phyloP scores from a whole-genome alignment of 1,140 invertebrate species.

The Habropoda laboriosa region DNA sequence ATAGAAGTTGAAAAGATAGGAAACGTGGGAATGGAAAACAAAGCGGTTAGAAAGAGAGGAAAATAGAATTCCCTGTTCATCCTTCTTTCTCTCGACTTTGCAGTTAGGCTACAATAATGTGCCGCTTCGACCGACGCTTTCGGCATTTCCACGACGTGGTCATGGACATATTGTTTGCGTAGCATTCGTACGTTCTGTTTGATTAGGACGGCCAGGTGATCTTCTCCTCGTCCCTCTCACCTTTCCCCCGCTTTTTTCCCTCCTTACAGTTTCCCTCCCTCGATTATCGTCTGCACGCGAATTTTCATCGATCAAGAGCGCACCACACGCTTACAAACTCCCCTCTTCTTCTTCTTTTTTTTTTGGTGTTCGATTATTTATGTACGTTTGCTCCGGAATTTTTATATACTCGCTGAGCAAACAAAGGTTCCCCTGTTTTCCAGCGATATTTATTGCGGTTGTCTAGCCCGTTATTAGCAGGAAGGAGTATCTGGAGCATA shows the following conservation, averaged over 20 bases:
- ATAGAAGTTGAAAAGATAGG: constrained; percentile 11
- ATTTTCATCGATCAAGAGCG: constrained; percentile 37
- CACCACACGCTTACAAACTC: background rate
- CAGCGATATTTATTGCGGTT: background rate
- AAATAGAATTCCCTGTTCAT: constrained; percentile 15
- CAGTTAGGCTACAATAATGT: constrained; percentile 50
- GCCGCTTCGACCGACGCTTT: constrained; percentile 50
- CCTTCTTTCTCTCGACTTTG: constrained; percentile 40
- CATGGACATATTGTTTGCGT: constrained; percentile 69
- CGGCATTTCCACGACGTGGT: constrained; percentile 64
- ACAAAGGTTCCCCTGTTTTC: background rate
- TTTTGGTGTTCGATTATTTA: background rate
- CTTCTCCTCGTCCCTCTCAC: constrained; percentile 36
- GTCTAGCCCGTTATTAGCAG: background rate
- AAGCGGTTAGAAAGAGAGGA: constrained; percentile 17
- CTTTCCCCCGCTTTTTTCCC: constrained; percentile 53
- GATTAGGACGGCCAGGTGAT: constrained; percentile 80
- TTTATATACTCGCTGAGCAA: background rate
- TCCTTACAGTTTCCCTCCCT: constrained; percentile 63
- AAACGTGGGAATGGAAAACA: constrained; percentile 70
- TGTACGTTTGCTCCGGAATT: background rate
- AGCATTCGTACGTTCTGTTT: constrained; percentile 76
- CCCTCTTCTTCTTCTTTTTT: background rate
- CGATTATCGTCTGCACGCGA: constrained; percentile 45
- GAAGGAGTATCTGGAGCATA: background rate